Percentiles rank a stretch among this genome's conserved stretches.
phyloP scores from a whole-genome alignment of 2,113 vertebrate species.

The Plectropomus leopardus region DNA sequence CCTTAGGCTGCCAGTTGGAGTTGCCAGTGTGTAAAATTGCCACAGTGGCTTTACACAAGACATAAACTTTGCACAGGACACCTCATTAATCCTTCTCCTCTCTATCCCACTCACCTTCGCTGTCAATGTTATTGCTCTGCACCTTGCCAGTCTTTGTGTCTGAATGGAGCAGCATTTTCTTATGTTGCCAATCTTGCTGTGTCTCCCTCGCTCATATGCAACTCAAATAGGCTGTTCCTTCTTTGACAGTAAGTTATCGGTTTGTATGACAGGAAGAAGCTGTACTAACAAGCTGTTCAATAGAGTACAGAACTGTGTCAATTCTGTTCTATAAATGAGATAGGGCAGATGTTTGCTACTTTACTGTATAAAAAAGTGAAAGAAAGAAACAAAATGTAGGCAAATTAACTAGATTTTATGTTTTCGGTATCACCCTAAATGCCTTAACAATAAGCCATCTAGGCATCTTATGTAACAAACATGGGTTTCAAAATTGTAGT shows the following conservation, averaged over 20 bases:
- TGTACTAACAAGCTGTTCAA: background rate
- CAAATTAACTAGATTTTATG: background rate
- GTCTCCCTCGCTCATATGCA: background rate
- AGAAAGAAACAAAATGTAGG: background rate
- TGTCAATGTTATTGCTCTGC: constrained; percentile 6
- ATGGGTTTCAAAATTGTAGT: background rate
- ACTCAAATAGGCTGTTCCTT: background rate
- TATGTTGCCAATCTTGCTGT: background rate
- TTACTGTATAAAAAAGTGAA: background rate
- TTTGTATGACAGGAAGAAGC: constrained; percentile 8
- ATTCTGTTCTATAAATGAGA: background rate
- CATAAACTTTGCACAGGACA: constrained; percentile 23
- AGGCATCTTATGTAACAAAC: background rate
- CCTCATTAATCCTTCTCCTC: constrained; percentile 35
- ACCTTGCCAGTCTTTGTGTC: background rate
- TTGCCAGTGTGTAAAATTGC: constrained; percentile 16
- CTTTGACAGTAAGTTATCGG: constrained; percentile 19
- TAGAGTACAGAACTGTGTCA: background rate
- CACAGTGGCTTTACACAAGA: constrained; percentile 34
- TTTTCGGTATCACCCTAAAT: background rate
- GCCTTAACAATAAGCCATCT: background rate
- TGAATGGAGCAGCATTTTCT: constrained; percentile 15
- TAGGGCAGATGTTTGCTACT: too few relatives aligned
- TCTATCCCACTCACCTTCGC: constrained; percentile 13
- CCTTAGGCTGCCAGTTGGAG: constrained; percentile 2